These are phyloP conservation scores for Dinothrombium tinctorium DNA, from an alignment of 1,140 invertebrate species.

Conservation along the genomic window DNA sequence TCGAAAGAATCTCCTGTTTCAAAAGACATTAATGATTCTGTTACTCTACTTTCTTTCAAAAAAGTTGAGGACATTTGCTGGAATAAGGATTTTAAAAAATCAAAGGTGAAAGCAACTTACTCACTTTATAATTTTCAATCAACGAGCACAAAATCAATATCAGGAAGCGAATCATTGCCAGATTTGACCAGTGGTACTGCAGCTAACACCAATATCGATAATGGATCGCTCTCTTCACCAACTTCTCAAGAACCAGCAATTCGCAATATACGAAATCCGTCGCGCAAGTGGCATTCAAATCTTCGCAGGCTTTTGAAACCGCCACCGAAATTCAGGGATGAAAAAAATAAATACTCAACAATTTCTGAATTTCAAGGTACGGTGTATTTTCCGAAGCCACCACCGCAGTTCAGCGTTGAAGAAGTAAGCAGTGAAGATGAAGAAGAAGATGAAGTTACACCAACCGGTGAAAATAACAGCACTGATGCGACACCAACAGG, in stretches of 20 bases:
- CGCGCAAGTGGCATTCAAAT: no score
- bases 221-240: no score
- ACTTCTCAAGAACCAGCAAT: no score
- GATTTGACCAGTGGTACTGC: not conserved
- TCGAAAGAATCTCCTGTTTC: no score
- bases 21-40: no score
- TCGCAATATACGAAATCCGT: no score
- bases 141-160: not conserved
- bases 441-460: not conserved
- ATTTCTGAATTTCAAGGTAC: conserved; percentile 13
- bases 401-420: conserved; percentile 13
- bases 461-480: not conserved
- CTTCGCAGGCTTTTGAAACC: not conserved
- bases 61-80: no score
- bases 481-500: not conserved
- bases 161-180: conserved; percentile 4
- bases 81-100: no score
- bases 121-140: not conserved
- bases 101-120: no score
- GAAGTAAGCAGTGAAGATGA: conserved; percentile 7
- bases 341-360: not conserved
- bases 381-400: conserved; percentile 18
- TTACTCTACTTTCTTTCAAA: no score
- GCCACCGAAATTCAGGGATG: not conserved
- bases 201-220: no score